Evolutionary conservation across 2,888 invertebrate species (phyloP), one percentile per base, ranked within the genome.

Genomic region (Drosophila sordidula): DNA sequence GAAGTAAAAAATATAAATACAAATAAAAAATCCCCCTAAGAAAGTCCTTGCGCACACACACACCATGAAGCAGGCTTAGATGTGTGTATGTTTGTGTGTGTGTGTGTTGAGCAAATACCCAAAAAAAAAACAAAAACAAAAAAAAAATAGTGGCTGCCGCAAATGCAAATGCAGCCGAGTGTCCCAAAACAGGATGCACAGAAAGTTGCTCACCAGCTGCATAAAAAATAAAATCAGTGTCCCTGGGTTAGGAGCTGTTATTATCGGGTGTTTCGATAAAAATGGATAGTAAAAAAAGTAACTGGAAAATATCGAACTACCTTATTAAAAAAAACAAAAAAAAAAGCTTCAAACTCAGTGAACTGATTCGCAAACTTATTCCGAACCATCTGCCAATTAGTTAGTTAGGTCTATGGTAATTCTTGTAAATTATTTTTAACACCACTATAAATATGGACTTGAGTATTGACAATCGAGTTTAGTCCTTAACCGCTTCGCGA

Each of bases 151-250:
- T 26, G 38, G 9, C 36, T 18, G 34, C 25, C 34, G 44, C 26
- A 29, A 29, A 39, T 29, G 70, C 66, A 52, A 56, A 50, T 55
- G 54, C 50, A 69, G 41, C 34, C 29, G 16, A 38, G 6, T 38
- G 34, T 66, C 49, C 66, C 41, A 38, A 26, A 57, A 55, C 62
- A 56, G 69, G 62, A 69, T 61, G 61, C 61, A 62, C 46, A 34
- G 26, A 22, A 38, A 46, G 47, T 22, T 34, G 49, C 52, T 12
- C 44, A 39, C 38, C 59, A 70, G 70, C 70, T 58, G 58, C 46
- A 54, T 12, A 25, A 6, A 26, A 39, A 16, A 29, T 6, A 34
- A 34, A 12, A 34, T 12, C 9, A 9, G 16, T 38, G 3, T 38
- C 38, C 3, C 38, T 44, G 6, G 3, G 42, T 29, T 16, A 32